Evolutionary conservation across 2,888 invertebrate species (phyloP).

Genomic region (Epiperipatus broadwayi): DNA sequence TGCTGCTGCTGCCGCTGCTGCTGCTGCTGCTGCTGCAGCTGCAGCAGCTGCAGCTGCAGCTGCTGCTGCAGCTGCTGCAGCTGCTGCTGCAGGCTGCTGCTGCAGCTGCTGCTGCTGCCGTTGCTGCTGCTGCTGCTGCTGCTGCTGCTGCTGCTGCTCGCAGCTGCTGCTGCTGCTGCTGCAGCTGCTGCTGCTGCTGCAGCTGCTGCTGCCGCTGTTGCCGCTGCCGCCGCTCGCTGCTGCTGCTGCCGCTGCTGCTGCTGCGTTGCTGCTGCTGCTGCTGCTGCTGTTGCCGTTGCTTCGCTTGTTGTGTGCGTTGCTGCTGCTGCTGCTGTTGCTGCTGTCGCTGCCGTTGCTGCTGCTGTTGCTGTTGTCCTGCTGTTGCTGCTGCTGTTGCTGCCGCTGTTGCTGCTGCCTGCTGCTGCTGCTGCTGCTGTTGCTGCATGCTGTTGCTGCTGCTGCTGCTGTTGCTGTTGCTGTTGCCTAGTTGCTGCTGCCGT

Average conservation of each 20-base stretch:
- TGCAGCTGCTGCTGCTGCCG: not conserved
- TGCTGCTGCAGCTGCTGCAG: not conserved
- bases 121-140: not conserved
- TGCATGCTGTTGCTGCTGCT: no score
- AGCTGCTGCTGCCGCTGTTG: not conserved
- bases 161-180: conserved; percentile 1
- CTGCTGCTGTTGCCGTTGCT: not conserved
- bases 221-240: not conserved
- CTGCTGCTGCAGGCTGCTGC: no score
- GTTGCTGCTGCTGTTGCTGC: conserved; percentile 1
- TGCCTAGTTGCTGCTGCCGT: not conserved
- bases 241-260: no score
- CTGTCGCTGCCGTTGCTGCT: not conserved
- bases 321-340: not conserved
- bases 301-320: not conserved
- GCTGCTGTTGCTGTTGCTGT: conserved; percentile 3
- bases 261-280: no score
- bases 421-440: conserved; percentile 1
- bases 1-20: not conserved
- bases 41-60: not conserved
- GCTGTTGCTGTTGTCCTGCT: no score
- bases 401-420: no score
- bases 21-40: not conserved
- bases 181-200: conserved; percentile 1
- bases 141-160: no score